Evolutionary conservation across 2,113 vertebrate genomes (phyloP), one percentile per base, ranked within the genome.

Genomic region (Gambusia holbrooki): DNA sequence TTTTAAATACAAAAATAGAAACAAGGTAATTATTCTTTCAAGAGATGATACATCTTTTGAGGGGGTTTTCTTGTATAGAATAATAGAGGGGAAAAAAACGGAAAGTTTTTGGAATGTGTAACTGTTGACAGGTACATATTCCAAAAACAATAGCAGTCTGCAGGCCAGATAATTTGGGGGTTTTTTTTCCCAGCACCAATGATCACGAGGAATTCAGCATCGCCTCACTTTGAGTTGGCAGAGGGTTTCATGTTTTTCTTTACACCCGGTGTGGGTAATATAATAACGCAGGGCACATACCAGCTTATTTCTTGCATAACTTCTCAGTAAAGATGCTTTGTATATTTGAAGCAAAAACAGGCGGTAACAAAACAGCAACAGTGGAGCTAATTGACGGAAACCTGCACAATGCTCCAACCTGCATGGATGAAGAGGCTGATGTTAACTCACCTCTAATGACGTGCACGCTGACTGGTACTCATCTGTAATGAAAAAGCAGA

Each of bases 391-490:
- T 29, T 15, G 35, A 8, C n/a, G 28, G 12, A 22, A 66, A 14
- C 35, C n/a, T 32, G 67, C 42, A 69, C 29, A 32, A 1, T n/a
- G 29, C 22, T 8, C 29, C 28, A 32, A 17, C 30, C 1, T 60
- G 25, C n/a, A n/a, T 17, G 15, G 45, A 29, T 40, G 11, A 33
- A 32, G 51, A 62, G 9, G 37, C 27, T 33, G 29, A 71, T 37
- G 35, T 64, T 45, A 74, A 93, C 97, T 97, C 95, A 98, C 97
- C 97, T 98, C 95, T 82, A 94, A 90, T 91, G 97, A 95, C 64
- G 96, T 94, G 86, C 94, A 93, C 14, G 85, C 84, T 45, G 93
- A 91, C 78, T 71, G 84, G 3, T 92, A 92, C 94, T 94, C 94
- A 93, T 94, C 97, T 98, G 95, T 12, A 93, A 87, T 76, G 70